phyloP scores from a whole-genome alignment of 2,797 vertebrate species.

The Geotrypetes seraphini region DNA sequence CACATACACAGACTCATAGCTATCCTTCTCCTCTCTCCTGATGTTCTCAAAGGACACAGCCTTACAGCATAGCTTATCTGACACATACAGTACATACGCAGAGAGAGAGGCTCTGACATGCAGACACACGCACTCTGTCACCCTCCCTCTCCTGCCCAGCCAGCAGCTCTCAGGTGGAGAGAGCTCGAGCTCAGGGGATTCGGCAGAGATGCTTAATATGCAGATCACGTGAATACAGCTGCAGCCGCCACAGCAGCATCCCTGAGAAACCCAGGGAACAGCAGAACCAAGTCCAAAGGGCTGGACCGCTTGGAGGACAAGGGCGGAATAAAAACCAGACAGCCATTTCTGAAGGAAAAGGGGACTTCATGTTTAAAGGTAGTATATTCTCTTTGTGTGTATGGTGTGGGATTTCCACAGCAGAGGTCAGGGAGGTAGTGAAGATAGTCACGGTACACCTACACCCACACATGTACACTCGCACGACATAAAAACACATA shows the following conservation, averaged over 20 bases:
- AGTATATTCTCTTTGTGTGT: background rate
- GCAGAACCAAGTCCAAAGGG: background rate
- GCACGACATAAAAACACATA: background rate
- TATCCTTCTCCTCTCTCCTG: no score
- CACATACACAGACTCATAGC: no score
- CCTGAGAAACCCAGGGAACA: slow-evolving; percentile 26
- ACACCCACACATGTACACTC: background rate
- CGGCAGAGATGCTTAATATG: slow-evolving; percentile 47
- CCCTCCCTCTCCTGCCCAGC: no score
- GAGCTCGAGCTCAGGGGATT: slow-evolving; percentile 17
- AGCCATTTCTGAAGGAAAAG: background rate
- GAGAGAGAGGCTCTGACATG: no score
- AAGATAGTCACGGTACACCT: background rate
- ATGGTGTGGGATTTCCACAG: no score
- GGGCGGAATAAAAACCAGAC: background rate
- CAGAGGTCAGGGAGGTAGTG: background rate
- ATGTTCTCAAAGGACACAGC: no score
- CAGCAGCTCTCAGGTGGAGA: no score
- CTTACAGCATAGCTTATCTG: no score
- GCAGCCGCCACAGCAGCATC: slow-evolving; percentile 44
- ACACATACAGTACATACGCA: no score
- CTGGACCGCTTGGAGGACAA: slow-evolving; percentile 1
- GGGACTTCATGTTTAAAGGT: background rate
- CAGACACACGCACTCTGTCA: no score
- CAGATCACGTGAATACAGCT: slow-evolving; percentile 44